Evolutionary conservation across 2,113 vertebrate species (phyloP).

Genomic region (Microtus richardsoni): DNA sequence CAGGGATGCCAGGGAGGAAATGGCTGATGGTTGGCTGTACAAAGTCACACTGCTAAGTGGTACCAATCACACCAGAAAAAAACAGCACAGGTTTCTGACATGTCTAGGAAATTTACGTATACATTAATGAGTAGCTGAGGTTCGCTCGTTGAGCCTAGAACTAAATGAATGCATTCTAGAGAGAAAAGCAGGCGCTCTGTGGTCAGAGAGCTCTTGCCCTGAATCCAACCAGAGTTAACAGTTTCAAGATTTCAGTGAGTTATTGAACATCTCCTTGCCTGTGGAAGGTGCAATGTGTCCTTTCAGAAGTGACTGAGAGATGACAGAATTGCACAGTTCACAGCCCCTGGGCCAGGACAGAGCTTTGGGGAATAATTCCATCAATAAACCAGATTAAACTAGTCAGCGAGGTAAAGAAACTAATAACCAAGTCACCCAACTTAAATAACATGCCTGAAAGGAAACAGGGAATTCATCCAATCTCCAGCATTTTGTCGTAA

Average conservation of each 20-base stretch:
- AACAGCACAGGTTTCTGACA: not conserved
- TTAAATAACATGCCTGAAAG: not conserved
- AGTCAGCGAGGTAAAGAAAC: constrained; percentile 34
- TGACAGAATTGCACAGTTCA: constrained; percentile 29
- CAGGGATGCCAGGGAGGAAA: not conserved
- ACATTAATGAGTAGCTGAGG: not conserved
- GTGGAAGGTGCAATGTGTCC: not conserved
- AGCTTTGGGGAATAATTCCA: constrained; percentile 11
- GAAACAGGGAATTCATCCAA: constrained; percentile 46
- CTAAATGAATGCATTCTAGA: not conserved
- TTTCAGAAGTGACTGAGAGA: not conserved
- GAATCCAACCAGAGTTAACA: constrained; percentile 12
- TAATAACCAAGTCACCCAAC: not conserved
- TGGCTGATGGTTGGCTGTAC: not conserved
- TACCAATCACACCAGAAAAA: not conserved
- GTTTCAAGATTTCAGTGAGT: not conserved
- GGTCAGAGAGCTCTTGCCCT: not conserved
- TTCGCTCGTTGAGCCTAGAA: not conserved
- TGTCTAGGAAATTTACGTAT: not conserved
- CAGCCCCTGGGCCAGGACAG: not conserved
- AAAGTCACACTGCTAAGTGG: not conserved
- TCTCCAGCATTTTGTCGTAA: constrained; percentile 33
- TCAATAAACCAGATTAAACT: constrained; percentile 27
- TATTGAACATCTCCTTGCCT: constrained; percentile 1
- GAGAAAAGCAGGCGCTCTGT: not conserved